Evolutionary conservation across 2,797 vertebrate genomes (phyloP), one percentile per base, ranked within the genome.

Genomic region (Chelmon rostratus): DNA sequence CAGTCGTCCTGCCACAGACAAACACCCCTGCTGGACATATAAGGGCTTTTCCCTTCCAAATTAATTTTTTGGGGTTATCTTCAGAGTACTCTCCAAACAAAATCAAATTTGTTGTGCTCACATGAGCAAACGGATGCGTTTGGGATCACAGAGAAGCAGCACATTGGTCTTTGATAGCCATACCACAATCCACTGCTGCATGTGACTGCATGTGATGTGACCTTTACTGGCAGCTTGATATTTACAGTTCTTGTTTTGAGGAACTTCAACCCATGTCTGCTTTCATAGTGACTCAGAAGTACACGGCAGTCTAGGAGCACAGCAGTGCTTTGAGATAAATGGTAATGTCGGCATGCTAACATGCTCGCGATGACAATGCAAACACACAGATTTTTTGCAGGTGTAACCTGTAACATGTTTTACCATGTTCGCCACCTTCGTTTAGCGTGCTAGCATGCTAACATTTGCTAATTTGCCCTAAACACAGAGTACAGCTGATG

Each of bases 11-110:
- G 69, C 78, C 82, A 85, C 84, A 85, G 83, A 89, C 76, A 85
- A 86, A 87, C 76, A 85, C 77, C 82, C 71, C 85, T 86, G 85
- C 77, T 90, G 81, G 82, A 89, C 78, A 83, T 84, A 85, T 74
- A 74, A 25, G 28, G 76, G 16, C 44, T 68, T 85, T 62, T 81
- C 44, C 56, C 63, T 68, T 82, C 82, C 83, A 89, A 82, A 80
- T 82, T 56, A 28, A 33, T 46, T 76, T 73, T 69, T 76, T 64
- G 71, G 4, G 63, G 5, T 73, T 73, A 56, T 63, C 59, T 68
- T 79, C 46, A 59, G 54, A 72, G 38, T 18, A 33, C 28, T 54
- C 38, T 73, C 72, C 67, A 79, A 82, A 82, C 75, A 40, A 89
- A 92, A 88, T 81, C 68, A n/a, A 59, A 84, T 89, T 75, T 77